Percentiles rank a stretch among this genome's conserved stretches.
Evolutionary conservation across 1,140 invertebrate genomes (phyloP).

Genomic region (Eubasilissa regina): DNA sequence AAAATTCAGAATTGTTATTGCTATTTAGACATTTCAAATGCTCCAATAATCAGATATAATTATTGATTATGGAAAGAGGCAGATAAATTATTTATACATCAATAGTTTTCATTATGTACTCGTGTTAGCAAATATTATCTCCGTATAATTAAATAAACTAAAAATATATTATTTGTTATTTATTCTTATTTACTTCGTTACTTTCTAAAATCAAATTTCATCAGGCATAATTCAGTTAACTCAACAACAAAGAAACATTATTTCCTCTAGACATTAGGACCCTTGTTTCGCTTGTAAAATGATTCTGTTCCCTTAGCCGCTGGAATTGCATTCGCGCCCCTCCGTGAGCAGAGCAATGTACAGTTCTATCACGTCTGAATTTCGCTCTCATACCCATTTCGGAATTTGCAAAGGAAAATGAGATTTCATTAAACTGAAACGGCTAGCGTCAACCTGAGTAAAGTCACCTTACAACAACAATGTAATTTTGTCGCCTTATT

Average conservation of each 20-base stretch:
- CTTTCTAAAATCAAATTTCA: neutral
- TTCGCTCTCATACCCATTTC: slow-evolving; percentile 41
- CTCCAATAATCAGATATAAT: too few species aligned
- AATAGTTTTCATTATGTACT: too few species aligned
- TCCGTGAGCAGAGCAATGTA: slow-evolving; percentile 48
- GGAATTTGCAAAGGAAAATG: slow-evolving; percentile 59
- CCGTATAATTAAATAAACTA: too few species aligned
- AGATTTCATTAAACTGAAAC: slow-evolving; percentile 59
- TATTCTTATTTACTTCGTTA: too few species aligned
- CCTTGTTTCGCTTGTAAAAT: slow-evolving; percentile 23
- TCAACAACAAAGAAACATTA: neutral
- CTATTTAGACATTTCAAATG: too few species aligned
- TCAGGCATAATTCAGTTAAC: neutral
- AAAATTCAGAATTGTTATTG: too few species aligned
- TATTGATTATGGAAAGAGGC: too few species aligned
- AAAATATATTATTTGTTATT: too few species aligned
- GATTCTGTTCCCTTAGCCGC: slow-evolving; percentile 6
- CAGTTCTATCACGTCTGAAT: slow-evolving; percentile 59
- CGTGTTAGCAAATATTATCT: too few species aligned
- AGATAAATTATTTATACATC: too few species aligned
- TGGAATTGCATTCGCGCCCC: slow-evolving; percentile 11
- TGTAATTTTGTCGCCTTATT: slow-evolving; percentile 21
- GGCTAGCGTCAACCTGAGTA: slow-evolving; percentile 45
- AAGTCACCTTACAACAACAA: slow-evolving; percentile 30
- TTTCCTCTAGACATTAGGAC: neutral